phyloP scores from a whole-genome alignment of 2,113 vertebrate species.

The Eolophus roseicapilla region DNA sequence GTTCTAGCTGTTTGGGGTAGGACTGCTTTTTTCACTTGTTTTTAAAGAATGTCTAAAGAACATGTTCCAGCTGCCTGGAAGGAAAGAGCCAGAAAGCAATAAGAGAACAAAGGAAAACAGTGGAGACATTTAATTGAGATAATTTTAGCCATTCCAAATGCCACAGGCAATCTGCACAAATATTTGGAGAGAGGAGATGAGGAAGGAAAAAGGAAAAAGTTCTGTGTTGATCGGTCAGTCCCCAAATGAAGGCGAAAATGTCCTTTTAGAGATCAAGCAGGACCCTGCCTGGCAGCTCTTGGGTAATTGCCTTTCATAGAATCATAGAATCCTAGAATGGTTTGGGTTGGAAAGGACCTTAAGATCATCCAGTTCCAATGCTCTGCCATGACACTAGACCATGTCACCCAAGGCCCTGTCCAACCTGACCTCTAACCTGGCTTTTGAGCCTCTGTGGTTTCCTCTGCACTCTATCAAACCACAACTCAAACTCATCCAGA shows the following conservation, averaged over 20 bases:
- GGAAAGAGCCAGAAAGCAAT: constrained; percentile 22
- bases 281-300: not conserved
- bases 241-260: not conserved
- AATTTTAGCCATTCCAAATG: constrained; percentile 60
- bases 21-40: not conserved
- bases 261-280: not conserved
- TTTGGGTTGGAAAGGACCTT: not conserved
- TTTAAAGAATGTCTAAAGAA: constrained; percentile 20
- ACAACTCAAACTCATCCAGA: not conserved
- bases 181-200: not conserved
- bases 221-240: not conserved
- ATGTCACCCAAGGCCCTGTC: not conserved
- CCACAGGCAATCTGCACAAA: constrained; percentile 1
- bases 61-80: constrained; percentile 23
- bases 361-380: not conserved
- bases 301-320: not conserved
- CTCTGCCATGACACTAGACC: not conserved
- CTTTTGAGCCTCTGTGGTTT: not conserved
- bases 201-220: not conserved
- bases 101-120: constrained; percentile 43
- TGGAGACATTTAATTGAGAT: constrained; percentile 47
- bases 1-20: not conserved
- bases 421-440: not conserved
- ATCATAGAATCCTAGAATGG: not conserved
- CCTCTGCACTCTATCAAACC: not conserved